Base-by-base conservation (phyloP, 2,113 vertebrate genomes). In the Marmota monax region DNA sequence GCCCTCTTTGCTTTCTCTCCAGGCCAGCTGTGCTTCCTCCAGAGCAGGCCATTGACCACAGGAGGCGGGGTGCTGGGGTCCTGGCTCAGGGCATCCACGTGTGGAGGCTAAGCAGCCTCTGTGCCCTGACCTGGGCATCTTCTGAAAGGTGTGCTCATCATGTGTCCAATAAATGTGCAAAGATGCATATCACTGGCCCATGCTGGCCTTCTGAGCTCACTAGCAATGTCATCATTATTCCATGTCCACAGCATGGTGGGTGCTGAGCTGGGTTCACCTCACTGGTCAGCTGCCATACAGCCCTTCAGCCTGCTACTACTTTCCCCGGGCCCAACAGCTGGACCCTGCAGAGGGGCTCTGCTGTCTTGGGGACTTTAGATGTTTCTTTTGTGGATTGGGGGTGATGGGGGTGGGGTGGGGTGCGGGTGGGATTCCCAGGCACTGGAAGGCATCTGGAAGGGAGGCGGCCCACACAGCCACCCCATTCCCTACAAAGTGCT, bases 381-480 rank as follows among this genome's bases (percentile, higher is more conserved):
- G 14, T 5, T 23, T 69, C 16, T 76, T 74, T 76, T 8, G 17
- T 34, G 56, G 29, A 63, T 8, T 20, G 56, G 17, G 53, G 56
- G 23, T 84, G 65, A 48, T 6, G 25, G 27, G 18, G 48, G 51
- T 56, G 13, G 45, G 48, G 48, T 51, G 48, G n/a, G 1, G 0
- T 8, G 34, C 53, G 77, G 77, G 45, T 1, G 11, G 37, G 61
- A 87, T 51, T 45, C 65, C 51, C 53, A 22, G 42, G 89, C 32
- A 45, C 13, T 18, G 18, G 48, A 32, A 92, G 53, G 88, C 0
- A 0, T 61, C 16, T 45, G 18, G 69, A 63, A 70, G 92, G 51
- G 39, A 53, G 0, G 3, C 27, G 56, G 10, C 22, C 61, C 39
- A 2, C 0, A n/a, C 4, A 13, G 79, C 11, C 61, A 13, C 29